Evolutionary conservation across 2,888 invertebrate genomes (phyloP), one percentile per base, ranked within the genome.

Genomic region (Nemotelus pantherinus): DNA sequence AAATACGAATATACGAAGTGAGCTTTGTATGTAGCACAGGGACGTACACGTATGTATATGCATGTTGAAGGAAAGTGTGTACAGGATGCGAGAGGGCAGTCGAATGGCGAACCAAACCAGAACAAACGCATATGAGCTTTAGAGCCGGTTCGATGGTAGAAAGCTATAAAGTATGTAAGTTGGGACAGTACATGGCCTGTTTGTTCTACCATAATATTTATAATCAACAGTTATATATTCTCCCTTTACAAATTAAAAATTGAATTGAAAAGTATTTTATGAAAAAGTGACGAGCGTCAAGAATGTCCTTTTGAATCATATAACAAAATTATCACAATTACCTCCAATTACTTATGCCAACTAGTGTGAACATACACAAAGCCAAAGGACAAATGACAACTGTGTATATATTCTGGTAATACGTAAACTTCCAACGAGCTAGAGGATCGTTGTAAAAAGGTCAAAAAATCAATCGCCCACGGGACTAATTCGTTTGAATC

Each of bases 401-500:
- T 50, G 58, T 72, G 57, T 72, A 50, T 68, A 72, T 53, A 47
- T 47, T 50, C 6, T 60, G 48, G 39, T 41, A 70, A 58, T 72
- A 72, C 39, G 60, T 57, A 60, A 58, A 60, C 58, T 10, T n/a
- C 60, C 58, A 39, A 10, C 55, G 55, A 70, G 41, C 47, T 43
- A 58, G 57, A 77, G 50, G 47, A 77, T 77, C 77, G 78, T 79
- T 80, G 77, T 80, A 82, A 82, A 86, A 86, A 86, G 86, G 86
- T 86, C 85, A 86, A 86, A 86, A 86, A 86, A 86, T 86, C 86
- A 86, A 86, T 86, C 85, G 86, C 84, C 85, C 85, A 86, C 85
- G 84, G 85, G 86, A 86, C 86, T 86, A 86, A 86, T 86, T 86
- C 86, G 85, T 86, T 86, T 85, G 86, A 86, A 86, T 86, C 86